phyloP scores from a whole-genome alignment of 2,888 invertebrate genomes.

The Torymus tubicola region DNA sequence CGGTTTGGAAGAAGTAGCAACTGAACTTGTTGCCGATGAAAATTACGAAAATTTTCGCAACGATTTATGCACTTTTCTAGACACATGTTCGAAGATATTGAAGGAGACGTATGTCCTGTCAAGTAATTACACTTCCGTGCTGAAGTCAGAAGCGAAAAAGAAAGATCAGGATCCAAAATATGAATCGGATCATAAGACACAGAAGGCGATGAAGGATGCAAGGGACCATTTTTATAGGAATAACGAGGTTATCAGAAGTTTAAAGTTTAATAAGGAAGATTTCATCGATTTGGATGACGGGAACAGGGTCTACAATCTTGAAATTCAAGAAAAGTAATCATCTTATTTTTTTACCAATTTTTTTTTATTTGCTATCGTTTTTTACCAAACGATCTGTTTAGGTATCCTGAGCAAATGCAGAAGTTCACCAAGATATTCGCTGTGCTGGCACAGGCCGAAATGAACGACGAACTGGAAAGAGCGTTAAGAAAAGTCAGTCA shows the following conservation, averaged over 20 bases:
- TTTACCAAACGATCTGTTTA: background rate
- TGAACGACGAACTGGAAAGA: constrained; percentile 55
- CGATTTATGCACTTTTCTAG: constrained; percentile 28
- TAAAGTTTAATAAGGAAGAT: constrained; percentile 50
- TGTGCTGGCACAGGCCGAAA: constrained; percentile 54
- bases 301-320: constrained; percentile 53
- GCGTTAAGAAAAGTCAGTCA: constrained; percentile 43
- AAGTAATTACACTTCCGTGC: constrained; percentile 44
- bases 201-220: constrained; percentile 41
- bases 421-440: constrained; percentile 57
- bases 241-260: constrained; percentile 25
- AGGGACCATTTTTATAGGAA: constrained; percentile 45
- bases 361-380: too few relatives aligned
- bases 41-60: constrained; percentile 38
- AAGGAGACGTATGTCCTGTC: constrained; percentile 48
- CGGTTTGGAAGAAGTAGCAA: constrained; percentile 47
- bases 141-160: constrained; percentile 53
- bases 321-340: constrained; percentile 53
- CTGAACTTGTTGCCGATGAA: constrained; percentile 35
- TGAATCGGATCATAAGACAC: constrained; percentile 45
- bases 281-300: constrained; percentile 55
- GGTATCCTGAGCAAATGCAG: constrained; percentile 57
- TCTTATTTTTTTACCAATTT: too few relatives aligned
- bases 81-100: constrained; percentile 30
- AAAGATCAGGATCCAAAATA: constrained; percentile 51